Evolutionary conservation across 1,140 invertebrate genomes (phyloP), one percentile per base, ranked within the genome.

Genomic region (Bombus fervidus): DNA sequence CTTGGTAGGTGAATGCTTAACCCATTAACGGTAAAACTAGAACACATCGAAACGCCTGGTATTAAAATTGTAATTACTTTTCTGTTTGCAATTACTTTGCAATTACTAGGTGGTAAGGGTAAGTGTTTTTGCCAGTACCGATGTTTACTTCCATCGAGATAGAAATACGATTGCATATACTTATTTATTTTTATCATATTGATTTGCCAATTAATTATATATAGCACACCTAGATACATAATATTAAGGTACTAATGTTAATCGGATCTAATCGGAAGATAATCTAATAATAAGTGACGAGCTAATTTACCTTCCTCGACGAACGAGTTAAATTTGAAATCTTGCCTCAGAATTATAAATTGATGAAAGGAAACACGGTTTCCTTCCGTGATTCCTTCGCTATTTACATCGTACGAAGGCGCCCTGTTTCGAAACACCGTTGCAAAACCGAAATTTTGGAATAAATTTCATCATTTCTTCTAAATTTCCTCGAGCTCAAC

Each of bases 401-500:
- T 39, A 72, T 72, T 81, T 31, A 18, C 75, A 31, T n/a, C 34
- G 41, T 25, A 10, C 9, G 31, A 53, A 79, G 10, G n/a, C 18
- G 34, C 5, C 34, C 43, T 28, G 25, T 71, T 39, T 15, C 73
- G 72, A 31, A 37, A 3, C 73, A 28, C 0, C 43, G 47, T 71
- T 34, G 59, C n/a, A n/a, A 25, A 28, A 31, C 3, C 80, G 59
- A 83, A 31, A 83, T 83, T 83, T 57, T 71, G 25, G 37, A 72
- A 71, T 57, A 28, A 72, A 41, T 79, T 71, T 71, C 66, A n/a
- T 59, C 76, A 62, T n/a, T 66, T n/a, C 15, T 8, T 71, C 62
- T 43, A 84, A 79, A 84, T 79, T 84, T 59, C 6, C 10, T 2
- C 75, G 75, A 71, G 69, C 80, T 80, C 75, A 59, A 79, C 82